Evolutionary conservation across 1,140 invertebrate species (phyloP).

Genomic region (Leguminivora glycinivorella): DNA sequence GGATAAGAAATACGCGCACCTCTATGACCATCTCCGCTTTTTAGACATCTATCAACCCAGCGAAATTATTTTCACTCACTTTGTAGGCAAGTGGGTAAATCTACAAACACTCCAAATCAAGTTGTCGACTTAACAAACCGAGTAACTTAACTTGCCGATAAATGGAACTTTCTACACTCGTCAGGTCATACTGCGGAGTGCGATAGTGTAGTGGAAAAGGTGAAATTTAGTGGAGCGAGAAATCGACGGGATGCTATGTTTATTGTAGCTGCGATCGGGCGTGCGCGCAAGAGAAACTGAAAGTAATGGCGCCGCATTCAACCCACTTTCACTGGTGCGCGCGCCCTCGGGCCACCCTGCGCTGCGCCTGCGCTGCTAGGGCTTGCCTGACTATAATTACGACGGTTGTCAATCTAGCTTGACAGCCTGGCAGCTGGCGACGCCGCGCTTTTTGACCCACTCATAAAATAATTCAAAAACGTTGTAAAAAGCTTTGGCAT

Average conservation of each 20-base stretch:
- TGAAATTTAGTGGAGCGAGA: conserved; percentile 77
- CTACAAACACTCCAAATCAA: conserved; percentile 11
- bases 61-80: neutral
- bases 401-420: neutral
- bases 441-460: neutral
- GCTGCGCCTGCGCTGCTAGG: conserved; percentile 15
- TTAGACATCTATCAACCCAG: neutral
- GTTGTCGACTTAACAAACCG: neutral
- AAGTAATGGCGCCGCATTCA: conserved; percentile 74
- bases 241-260: conserved; percentile 76
- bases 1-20: too few relatives aligned
- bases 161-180: conserved; percentile 55
- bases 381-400: conserved; percentile 3
- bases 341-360: conserved; percentile 37
- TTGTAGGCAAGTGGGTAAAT: conserved; percentile 23
- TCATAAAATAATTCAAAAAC: neutral
- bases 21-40: neutral
- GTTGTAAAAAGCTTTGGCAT: neutral
- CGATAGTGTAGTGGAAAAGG: conserved; percentile 72
- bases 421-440: neutral
- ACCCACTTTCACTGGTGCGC: conserved; percentile 73
- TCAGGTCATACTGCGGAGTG: conserved; percentile 55
- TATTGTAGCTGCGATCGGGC: conserved; percentile 73
- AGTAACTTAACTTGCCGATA: conserved; percentile 16
- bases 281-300: conserved; percentile 75